Evolutionary conservation across 2,113 vertebrate species (phyloP), one percentile per base, ranked within the genome.

Genomic region (Limnothrissa miodon): DNA sequence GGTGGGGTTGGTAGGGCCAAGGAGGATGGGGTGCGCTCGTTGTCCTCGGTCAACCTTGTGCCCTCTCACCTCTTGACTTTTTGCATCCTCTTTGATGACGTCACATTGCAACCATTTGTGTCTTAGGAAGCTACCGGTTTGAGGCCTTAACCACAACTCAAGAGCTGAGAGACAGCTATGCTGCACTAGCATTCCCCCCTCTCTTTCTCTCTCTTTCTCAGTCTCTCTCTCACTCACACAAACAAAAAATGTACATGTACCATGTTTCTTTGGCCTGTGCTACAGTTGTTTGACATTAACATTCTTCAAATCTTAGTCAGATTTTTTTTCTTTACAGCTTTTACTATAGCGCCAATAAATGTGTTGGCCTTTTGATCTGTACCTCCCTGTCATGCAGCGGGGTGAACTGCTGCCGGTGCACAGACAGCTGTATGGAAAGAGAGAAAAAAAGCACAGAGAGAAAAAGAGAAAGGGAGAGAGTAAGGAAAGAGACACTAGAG

Each of bases 361-460:
- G 84, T 86, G 84, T 87, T 80, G 83, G 42, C 88, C 87, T 83
- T 87, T 84, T 85, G 88, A 89, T 87, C 87, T 84, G 44, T 79
- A 59, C 84, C 84, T 82, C 80, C 82, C 83, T 86, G 87, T 78
- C 83, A 86, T 48, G 81, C 78, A 78, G 78, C 79, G 66, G 33
- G 66, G 29, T 74, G 66, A 74, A 5, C 66, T 36, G 66, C 25
- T 13, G 66, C 29, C 66, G 66, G 66, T 74, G 66, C 66, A 36
- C 80, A 80, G 56, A 80, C 87, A 87, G 87, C 84, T 86, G 89
- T 86, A 84, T 78, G 82, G 87, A 80, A 80, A 84, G 83, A 86
- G 87, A 81, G 78, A 84, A 42, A 51, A 81, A 79, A 81, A 83
- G 85, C 3, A 53, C 19, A 56, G 85, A 70, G 51, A 86, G 82